Base-by-base conservation (phyloP, 2,888 invertebrate genomes). In the Zaprionus lineosus region DNA sequence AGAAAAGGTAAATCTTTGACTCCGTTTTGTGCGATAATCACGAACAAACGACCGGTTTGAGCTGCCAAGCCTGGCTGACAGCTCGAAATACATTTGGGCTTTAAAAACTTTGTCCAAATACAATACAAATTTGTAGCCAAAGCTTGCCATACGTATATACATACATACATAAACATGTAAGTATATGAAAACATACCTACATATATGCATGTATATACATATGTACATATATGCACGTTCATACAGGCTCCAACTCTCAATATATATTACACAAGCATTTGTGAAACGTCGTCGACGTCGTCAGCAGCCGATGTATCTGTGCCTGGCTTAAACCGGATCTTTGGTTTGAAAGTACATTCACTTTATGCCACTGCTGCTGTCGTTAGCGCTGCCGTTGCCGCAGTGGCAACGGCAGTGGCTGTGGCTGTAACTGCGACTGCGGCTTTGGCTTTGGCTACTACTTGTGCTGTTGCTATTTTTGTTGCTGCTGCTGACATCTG, bases 331-430 rank as follows among this genome's bases (percentile, higher is more conserved):
- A 86, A 86, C 86, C 87, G 86, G 86, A 87, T 87, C 86, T 87
- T 75, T 82, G 72, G 63, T 85, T 81, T 77, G 85, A 86, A 86
- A 84, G 87, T 86, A 87, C 87, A 86, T 87, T 87, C 87, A 87
- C 87, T 88, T 87, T 83, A 71, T 81, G 74, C 76, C 69, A 58
- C 62, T 73, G 72, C 48, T 50, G 43, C 62, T 59, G 58, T 21
- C n/a, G 31, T n/a, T 47, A 47, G 18, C 21, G 51, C 44, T 41
- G 24, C 24, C 60, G 62, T 28, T 37, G 41, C 41, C 57, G 50
- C 29, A 33, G 53, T 11, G 40, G 44, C 28, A 19, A 51, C 50
- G 53, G 5, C n/a, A 37, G 48, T 36, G 48, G 46, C 29, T 52
- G 70, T 66, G 55, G 51, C 44, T 41, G 24, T 24, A 60, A 61